Base-by-base conservation (phyloP, 2,113 vertebrate genomes). In the Charina bottae region DNA sequence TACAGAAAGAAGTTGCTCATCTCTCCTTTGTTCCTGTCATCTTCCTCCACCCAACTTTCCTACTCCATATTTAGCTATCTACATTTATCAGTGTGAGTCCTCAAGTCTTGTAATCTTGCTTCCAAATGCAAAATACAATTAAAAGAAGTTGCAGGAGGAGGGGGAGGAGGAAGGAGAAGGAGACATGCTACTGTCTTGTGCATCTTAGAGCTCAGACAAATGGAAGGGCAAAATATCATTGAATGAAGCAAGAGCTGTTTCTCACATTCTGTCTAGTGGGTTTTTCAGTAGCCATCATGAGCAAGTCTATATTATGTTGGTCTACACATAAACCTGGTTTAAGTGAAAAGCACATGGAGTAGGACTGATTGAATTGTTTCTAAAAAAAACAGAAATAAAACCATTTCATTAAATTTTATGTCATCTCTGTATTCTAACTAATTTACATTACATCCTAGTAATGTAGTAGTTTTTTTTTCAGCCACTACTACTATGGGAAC, bases 41-140 rank as follows among this genome's bases (percentile, higher is more conserved):
- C 55, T n/a, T 42, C n/a, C 33, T 68, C 60, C 72, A 28, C 55
- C 89, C 72, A 54, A n/a, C 49, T n/a, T 68, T 37, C 91, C 53
- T 56, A 88, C 90, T 90, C 92, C 60, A 87, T 83, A 87, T 88
- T 78, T 87, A 93, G 68, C 28, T 64, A 87, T 91, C 85, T 37
- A 46, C 54, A 87, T 19, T 1, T 0, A 17, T 83, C 89, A 84
- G 62, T 21, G 68, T 0, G 0, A 7, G 42, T 62, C 23, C 17
- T 26, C 59, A 28, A 17, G 78, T 90, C 84, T 56, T 92, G 49
- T 42, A 55, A 42, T 0, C 78, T 88, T 68, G 42, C 4, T 0
- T 78, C 60, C 85, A 72, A 89, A 91, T 92, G 90, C 6, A 78
- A 78, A 78, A 42, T 21, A 42, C 7, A 78, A 78, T 21, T 17